Conservation (phyloP, 1,140 invertebrate species). For the Sinonovacula constricta region DNA sequence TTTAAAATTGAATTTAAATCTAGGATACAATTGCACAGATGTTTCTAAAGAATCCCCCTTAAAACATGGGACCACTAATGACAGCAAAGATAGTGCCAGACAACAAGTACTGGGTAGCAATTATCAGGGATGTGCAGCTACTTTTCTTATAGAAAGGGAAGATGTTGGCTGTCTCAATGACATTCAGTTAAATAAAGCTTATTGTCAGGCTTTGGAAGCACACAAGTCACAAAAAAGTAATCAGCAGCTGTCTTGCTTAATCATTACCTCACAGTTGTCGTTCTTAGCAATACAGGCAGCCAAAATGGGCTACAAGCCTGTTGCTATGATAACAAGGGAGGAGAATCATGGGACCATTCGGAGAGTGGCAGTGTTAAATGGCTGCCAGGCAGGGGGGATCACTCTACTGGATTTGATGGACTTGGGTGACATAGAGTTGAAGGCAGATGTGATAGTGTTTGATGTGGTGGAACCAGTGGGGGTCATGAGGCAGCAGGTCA, state of each 20-base stretch:
- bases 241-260: slow-evolving; percentile 47
- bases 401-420: slow-evolving; percentile 43
- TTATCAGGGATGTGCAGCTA: no score
- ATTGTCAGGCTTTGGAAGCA: slow-evolving; percentile 53
- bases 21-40: no score
- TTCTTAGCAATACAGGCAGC: slow-evolving; percentile 60
- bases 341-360: slow-evolving; percentile 49
- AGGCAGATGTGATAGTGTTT: slow-evolving; percentile 59
- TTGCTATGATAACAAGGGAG: slow-evolving; percentile 47
- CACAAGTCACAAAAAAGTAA: background rate
- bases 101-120: no score
- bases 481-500: slow-evolving; percentile 63
- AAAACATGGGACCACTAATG: no score
- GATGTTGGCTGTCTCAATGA: slow-evolving; percentile 60
- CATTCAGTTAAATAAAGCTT: slow-evolving; percentile 55
- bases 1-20: no score
- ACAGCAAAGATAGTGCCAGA: no score
- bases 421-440: slow-evolving; percentile 34
- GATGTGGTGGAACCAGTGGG: slow-evolving; percentile 70
- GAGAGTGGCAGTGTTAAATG: slow-evolving; percentile 54
- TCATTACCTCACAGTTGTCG: slow-evolving; percentile 58
- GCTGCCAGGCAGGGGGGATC: slow-evolving; percentile 40
- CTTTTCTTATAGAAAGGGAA: slow-evolving; percentile 11
- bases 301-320: slow-evolving; percentile 47
- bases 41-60: no score